A percentile compares a stretch with the other conserved stretches of the same genome.
These are phyloP conservation scores for Marcusenius ussheri DNA, from an alignment of 2,113 vertebrate genomes.

Conservation along the genomic window DNA sequence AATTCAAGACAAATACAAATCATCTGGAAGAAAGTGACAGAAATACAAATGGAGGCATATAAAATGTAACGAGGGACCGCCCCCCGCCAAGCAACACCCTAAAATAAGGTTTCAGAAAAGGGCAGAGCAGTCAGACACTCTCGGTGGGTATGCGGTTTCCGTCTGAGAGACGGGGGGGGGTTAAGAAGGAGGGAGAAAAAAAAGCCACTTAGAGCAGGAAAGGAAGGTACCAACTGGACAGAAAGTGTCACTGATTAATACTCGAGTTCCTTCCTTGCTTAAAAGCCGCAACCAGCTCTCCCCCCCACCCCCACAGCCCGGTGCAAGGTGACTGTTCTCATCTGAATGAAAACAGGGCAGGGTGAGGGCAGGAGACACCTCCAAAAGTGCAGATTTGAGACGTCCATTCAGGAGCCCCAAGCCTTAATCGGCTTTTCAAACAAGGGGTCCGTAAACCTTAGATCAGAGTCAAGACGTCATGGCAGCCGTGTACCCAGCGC, in stretches of 20 bases:
- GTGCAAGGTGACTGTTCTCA: not conserved
- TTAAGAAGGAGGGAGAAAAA: not conserved
- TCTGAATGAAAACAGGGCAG: not conserved
- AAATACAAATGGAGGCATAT: not conserved
- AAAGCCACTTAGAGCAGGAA: not conserved
- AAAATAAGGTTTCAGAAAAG: not conserved
- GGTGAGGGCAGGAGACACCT: not conserved
- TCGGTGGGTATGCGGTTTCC: not conserved
- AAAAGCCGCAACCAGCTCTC: not conserved
- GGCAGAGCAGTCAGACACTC: not conserved
- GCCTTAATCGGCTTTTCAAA: conserved; percentile 10
- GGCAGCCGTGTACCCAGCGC: not conserved
- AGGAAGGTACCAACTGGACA: not conserved
- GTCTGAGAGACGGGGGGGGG: not conserved
- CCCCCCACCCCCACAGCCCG: not conserved
- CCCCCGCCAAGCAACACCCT: not conserved
- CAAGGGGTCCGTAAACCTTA: not conserved
- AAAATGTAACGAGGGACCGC: not conserved
- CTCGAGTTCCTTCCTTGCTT: conserved; percentile 23
- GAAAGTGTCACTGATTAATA: conserved; percentile 29
- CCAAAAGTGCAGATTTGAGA: not conserved
- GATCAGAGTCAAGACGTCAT: not conserved
- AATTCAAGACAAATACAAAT: not conserved
- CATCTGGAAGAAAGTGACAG: not conserved
- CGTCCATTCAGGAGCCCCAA: not conserved